Evolutionary conservation across 2,888 invertebrate species (phyloP), one percentile per base, ranked within the genome.

Genomic region (Dryobota labecula): DNA sequence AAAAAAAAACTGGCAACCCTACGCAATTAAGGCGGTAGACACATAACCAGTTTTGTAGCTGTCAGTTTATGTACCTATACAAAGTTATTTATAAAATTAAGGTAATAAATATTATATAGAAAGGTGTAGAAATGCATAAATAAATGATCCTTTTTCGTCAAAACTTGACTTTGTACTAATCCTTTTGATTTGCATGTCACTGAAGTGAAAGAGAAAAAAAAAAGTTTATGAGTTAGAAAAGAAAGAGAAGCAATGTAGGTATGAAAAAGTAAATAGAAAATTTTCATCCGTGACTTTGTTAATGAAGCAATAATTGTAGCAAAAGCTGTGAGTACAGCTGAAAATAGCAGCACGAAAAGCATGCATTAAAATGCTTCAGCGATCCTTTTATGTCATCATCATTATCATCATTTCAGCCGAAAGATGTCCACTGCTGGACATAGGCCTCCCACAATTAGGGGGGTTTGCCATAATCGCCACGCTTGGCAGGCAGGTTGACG

Each of bases 31-130:
- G 45, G 56, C 27, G 53, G 45, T 69, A 58, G 36, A 57, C 45
- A 63, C 41, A 58, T 57, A 72, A 76, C 85, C 76, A 57, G 85
- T 83, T 76, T 70, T 18, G 5, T 57, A 61, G 51, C 47, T 53
- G 61, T 51, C 33, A 56, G 27, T 60, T 36, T 53, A 36, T 41
- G 20, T 57, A 24, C 7, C n/a, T n/a, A n/a, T n/a, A 3, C 24
- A 5, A 57, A 43, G 20, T 58, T 18, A 45, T 75, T 62, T 62
- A 51, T 47, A 61, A 66, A 66, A 41, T 65, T 18, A 57, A 30
- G 38, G 24, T 60, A 47, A 24, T 43, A 36, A 36, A 15, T 30
- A 6, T 33, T 13, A 13, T 30, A 30, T 30, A 60, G 58, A 63
- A 78, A 58, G 8, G 53, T 47, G 5, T n/a, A 30, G 24, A 51